Base-by-base conservation (phyloP, 2,113 vertebrate genomes). In the Rhynchomys soricoides region DNA sequence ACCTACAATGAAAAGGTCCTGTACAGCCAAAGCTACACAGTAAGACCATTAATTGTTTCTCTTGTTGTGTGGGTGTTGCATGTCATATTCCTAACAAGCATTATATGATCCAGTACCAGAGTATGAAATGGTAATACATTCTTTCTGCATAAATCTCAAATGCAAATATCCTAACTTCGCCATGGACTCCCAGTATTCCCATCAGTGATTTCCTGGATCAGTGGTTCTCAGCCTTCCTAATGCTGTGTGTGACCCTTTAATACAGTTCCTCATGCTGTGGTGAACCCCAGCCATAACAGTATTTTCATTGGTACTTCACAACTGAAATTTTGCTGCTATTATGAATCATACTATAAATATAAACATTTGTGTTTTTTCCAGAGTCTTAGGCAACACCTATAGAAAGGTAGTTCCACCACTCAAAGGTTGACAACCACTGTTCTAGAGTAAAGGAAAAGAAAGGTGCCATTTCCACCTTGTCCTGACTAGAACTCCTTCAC, bases 171-270 rank as follows among this genome's bases (percentile, higher is more conserved):
- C 57, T 86, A 31, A 12, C 29, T 83, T 91, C 40, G 48, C 85
- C 26, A 52, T 11, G 66, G 40, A 52, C 2, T 1, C 4, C 19
- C 3, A 22, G 37, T 4, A 26, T 9, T 29, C 31, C 31, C 66
- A 34, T 70, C 45, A 43, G 21, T 93, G 86, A 94, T 93, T 96
- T 95, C 90, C 92, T 90, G 93, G 37, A 85, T 64, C 8, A 93
- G 55, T 26, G n/a, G 59, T 31, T 79, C 70, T 91, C 64, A 31
- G 12, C 26, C 86, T 93, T 74, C 73, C 74, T 29, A 50, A 77
- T 16, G 45, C 15, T 50, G 21, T 57, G 37, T 50, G 21, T 57
- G 37, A 3, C 10, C 10, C 34, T 81, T 24, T 79, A 55, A 22
- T 21, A 26, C 22, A 74, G 22, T 48, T 48, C 24, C 21, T 48